Evolutionary conservation across 1,140 invertebrate species (phyloP), one percentile per base, ranked within the genome.

Genomic region (Aphelinus atriplicis): DNA sequence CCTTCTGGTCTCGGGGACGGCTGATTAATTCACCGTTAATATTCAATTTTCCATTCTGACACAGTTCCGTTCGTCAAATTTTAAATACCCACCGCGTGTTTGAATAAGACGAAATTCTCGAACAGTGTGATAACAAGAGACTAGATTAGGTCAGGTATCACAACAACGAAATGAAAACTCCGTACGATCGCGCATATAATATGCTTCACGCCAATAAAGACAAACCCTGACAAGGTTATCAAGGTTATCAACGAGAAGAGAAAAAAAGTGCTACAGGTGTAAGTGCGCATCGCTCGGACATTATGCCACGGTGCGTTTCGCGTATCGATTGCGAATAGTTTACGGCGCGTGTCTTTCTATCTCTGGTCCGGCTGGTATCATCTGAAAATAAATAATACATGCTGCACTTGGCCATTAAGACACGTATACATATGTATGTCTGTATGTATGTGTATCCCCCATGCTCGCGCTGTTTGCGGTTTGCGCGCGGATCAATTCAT

Each of bases 321-420:
- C 69, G 58, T 1, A 53, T 53, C n/a, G 10, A n/a, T 51, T 68
- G 26, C 66, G 66, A 64, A 71, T 71, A 71, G 61, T 71, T 71
- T 71, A 61, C 57, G 47, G 58, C 26, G 26, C 45, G 26, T 55
- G 10, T 55, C 58, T 60, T 3, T 43, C 58, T 26, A n/a, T 60
- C 58, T 60, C 65, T 66, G 50, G n/a, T 42, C 47, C 47, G 46
- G 42, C 10, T 56, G 3, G 26, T 57, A n/a, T 48, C 3, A 1
- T 46, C 46, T 66, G 72, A 42, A 69, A 74, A 68, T 69, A 74
- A 74, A 74, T 74, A 69, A 74, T 69, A 51, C 72, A 58, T 53
- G 58, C 3, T 53, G 56, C 42, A 73, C 46, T 73, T 55, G 55
- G 55, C 71, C 64, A 73, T 73, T 67, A 73, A 47, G 64, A 42